Evolutionary conservation across 2,888 invertebrate genomes (phyloP), one percentile per base, ranked within the genome.

Genomic region (Carabus problematicus): DNA sequence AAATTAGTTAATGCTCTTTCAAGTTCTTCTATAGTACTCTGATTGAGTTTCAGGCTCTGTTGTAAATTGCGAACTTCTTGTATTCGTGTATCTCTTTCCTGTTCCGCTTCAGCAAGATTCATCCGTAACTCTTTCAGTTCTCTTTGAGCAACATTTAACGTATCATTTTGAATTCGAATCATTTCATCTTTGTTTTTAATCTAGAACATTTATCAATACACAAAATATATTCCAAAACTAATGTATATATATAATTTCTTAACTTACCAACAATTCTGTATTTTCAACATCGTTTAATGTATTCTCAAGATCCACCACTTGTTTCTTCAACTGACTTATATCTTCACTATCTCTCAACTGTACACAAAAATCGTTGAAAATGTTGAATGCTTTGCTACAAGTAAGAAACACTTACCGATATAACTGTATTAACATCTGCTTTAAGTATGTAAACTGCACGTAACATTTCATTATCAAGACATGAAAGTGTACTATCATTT

Each of bases 21-120:
- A 29, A 81, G 71, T 63, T 79, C 77, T 39, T 71, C 72, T 39
- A 81, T 77, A 56, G 75, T 78, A 39, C 49, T 59, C 49, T 66
- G 47, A 47, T 59, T 56, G 2, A 59, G 14, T 58, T 59, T 58
- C 2, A 66, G 47, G 14, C 58, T 39, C 64, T 75, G 66, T 73
- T 78, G 79, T 56, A 81, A 73, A 68, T 76, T 75, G 1, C 72
- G 70, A 2, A 79, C 75, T 72, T 78, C 79, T 40, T 72, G 70
- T n/a, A 52, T 56, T 56, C 41, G 47, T 14, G 18, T 63, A 41
- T 64, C 62, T n/a, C 56, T 12, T 8, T 61, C 70, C 12, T 58
- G 42, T 56, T 70, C 70, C 9, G 60, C 39, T 14, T 66, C 66
- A 9, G 29, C 29, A 40, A 59, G 16, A 42, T 67, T 41, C 45